Percentiles rank a stretch among this genome's conserved stretches.
Conservation (phyloP, 2,113 vertebrate species). For the Mustela nigripes region DNA sequence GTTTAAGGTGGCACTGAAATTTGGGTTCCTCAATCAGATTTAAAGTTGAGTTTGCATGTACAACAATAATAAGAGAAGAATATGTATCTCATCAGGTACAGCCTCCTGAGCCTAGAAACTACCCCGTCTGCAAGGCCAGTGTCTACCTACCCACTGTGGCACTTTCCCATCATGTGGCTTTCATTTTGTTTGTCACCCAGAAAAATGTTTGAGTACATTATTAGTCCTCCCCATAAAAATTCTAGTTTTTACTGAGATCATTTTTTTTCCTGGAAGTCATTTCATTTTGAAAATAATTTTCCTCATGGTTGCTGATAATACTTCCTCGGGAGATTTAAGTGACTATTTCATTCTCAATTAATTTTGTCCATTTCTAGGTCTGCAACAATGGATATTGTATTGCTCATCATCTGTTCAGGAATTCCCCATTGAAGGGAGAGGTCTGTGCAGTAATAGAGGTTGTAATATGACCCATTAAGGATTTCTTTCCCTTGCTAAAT, state of each 20-base stretch:
- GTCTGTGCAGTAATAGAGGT: slow-evolving; percentile 39
- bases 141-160: neutral
- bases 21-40: neutral
- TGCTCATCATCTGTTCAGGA: neutral
- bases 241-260: neutral
- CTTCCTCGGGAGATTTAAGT: slow-evolving; percentile 30
- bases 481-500: slow-evolving; percentile 61
- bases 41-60: neutral
- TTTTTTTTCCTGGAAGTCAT: slow-evolving; percentile 52
- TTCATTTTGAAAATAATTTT: slow-evolving; percentile 62
- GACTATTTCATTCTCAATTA: slow-evolving; percentile 67
- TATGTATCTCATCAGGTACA: neutral
- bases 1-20: neutral
- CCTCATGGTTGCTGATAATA: slow-evolving; percentile 11
- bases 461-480: slow-evolving; percentile 56
- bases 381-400: slow-evolving; percentile 21
- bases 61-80: neutral
- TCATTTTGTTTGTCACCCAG: neutral
- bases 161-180: neutral
- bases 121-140: neutral
- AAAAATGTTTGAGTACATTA: neutral
- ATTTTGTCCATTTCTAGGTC: slow-evolving; percentile 58
- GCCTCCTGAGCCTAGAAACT: neutral
- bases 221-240: neutral
- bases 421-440: slow-evolving; percentile 27